Evolutionary conservation across 2,888 invertebrate genomes (phyloP).

Genomic region (Drosophila vallismaia): DNA sequence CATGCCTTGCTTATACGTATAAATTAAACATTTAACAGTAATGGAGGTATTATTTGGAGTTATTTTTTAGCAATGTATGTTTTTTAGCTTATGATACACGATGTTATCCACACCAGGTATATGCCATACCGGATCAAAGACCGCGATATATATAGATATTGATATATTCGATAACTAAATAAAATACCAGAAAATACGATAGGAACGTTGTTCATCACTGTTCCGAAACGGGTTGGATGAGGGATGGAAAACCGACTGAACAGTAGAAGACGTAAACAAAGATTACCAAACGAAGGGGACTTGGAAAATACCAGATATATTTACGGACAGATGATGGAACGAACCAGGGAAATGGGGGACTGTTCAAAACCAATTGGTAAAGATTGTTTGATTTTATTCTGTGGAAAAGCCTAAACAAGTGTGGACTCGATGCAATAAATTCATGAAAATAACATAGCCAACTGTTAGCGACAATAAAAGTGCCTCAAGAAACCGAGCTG

Average conservation of each 20-base stretch:
- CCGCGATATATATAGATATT: no score
- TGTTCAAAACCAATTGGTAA: constrained; percentile 2
- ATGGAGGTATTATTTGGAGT: no score
- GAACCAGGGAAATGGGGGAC: neutral
- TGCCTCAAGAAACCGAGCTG: neutral
- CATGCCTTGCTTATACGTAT: no score
- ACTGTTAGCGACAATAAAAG: neutral
- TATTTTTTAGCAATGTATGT: no score
- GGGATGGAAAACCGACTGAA: constrained; percentile 3
- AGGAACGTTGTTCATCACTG: neutral
- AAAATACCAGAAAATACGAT: neutral
- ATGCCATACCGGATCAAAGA: neutral
- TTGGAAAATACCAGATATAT: constrained; percentile 1
- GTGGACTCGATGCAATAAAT: neutral
- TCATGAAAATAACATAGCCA: neutral
- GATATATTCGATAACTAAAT: no score
- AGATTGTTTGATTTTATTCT: neutral
- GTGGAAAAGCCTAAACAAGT: neutral
- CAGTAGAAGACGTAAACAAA: neutral
- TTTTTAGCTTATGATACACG: no score
- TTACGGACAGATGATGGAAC: constrained; percentile 2
- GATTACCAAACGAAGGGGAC: neutral
- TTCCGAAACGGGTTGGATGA: neutral
- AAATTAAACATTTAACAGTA: no score
- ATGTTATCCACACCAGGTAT: no score